Evolutionary conservation across 2,888 invertebrate genomes (phyloP).

Genomic region (Drosophila anomalata): DNA sequence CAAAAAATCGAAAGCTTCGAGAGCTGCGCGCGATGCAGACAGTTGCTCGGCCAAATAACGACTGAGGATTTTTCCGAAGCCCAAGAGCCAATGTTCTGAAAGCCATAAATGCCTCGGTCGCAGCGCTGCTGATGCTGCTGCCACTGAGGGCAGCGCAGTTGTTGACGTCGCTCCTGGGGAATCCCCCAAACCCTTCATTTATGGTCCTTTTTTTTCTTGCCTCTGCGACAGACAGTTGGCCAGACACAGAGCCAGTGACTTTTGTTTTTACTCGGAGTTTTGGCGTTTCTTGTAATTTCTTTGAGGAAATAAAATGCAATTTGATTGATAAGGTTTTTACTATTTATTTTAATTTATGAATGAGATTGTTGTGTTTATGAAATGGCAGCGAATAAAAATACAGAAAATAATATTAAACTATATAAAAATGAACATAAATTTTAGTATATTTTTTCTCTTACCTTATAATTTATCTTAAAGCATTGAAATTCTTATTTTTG

Average conservation of each 20-base stretch:
- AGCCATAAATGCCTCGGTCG: constrained; percentile 23
- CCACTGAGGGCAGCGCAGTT: constrained; percentile 22
- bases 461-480: too few relatives aligned
- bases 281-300: constrained; percentile 1
- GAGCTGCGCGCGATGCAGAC: constrained; percentile 73
- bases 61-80: constrained; percentile 65
- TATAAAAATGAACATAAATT: too few relatives aligned
- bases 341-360: too few relatives aligned
- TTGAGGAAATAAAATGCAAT: constrained; percentile 17
- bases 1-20: constrained; percentile 18
- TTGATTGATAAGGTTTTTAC: constrained; percentile 24
- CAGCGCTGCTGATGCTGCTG: constrained; percentile 28
- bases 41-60: constrained; percentile 64
- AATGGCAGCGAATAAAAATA: too few relatives aligned
- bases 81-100: constrained; percentile 49
- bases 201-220: not conserved
- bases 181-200: constrained; percentile 15
- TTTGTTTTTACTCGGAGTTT: constrained; percentile 12
- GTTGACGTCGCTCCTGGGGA: constrained; percentile 38
- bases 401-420: too few relatives aligned
- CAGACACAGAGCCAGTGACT: constrained; percentile 15
- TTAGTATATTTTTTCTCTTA: too few relatives aligned
- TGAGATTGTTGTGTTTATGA: too few relatives aligned
- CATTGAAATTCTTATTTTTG: too few relatives aligned
- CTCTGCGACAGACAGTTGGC: constrained; percentile 23